Evolutionary conservation across 2,797 vertebrate genomes (phyloP).

Genomic region (Taeniopygia guttata): DNA sequence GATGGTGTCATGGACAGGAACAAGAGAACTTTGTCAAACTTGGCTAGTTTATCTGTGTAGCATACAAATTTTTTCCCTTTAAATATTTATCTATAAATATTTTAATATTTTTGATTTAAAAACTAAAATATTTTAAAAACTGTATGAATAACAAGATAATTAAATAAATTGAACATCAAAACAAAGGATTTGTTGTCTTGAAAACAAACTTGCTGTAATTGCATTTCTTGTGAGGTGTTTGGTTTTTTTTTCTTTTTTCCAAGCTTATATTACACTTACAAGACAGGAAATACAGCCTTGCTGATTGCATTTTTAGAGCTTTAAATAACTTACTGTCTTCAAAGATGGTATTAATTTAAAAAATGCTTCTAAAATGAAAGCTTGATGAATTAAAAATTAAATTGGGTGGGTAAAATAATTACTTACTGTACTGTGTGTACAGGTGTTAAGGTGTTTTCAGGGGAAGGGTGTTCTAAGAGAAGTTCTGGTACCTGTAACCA

Average conservation of each 20-base stretch:
- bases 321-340: not conserved
- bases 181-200: not conserved
- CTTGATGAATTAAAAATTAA: not conserved
- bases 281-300: conserved; percentile 32
- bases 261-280: not conserved
- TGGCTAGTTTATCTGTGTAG: not conserved
- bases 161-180: not conserved
- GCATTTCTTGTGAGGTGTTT: not conserved
- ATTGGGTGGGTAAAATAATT: not conserved
- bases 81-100: no score
- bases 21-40: not conserved
- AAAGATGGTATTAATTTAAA: not conserved
- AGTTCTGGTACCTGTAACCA: not conserved
- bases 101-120: no score
- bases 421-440: not conserved
- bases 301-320: not conserved
- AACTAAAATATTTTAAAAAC: not conserved
- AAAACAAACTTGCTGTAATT: not conserved
- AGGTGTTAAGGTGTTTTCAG: not conserved
- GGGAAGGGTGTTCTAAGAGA: not conserved
- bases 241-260: not conserved
- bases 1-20: not conserved
- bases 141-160: not conserved
- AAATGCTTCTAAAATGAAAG: not conserved
- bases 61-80: not conserved